Evolutionary conservation across 2,797 vertebrate species (phyloP).

Genomic region (Hypotaenidia okinawae): DNA sequence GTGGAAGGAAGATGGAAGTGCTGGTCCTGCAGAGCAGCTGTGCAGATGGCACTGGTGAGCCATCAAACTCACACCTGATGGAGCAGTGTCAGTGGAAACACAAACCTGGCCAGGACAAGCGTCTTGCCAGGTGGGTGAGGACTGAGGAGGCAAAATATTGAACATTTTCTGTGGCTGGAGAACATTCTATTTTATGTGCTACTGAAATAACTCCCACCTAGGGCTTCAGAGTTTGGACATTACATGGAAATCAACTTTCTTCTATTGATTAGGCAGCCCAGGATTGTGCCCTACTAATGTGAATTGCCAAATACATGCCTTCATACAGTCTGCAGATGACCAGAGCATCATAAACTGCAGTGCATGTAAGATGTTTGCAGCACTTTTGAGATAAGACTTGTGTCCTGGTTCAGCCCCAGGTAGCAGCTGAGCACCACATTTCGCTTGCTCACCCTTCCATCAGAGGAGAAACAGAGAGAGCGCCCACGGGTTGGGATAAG

Average conservation of each 20-base stretch:
- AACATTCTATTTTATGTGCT: background rate
- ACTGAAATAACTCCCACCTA: background rate
- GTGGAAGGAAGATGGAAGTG: background rate
- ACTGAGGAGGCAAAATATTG: background rate
- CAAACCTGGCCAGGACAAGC: background rate
- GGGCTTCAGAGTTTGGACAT: rapidly evolving
- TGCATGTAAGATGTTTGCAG: background rate
- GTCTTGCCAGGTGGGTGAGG: background rate
- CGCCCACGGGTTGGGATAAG: no score
- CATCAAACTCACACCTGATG: background rate
- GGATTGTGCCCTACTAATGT: background rate
- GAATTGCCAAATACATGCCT: background rate
- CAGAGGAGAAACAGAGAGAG: no score
- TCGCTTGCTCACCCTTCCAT: no score
- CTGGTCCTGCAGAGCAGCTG: background rate
- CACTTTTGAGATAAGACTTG: background rate
- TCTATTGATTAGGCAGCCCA: background rate
- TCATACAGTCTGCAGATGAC: background rate
- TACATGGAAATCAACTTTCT: background rate
- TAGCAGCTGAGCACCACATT: no score
- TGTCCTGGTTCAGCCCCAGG: no score
- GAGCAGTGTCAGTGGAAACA: background rate
- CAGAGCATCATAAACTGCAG: background rate
- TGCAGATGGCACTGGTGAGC: background rate
- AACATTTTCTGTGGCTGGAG: background rate